A percentile compares a stretch with the other conserved stretches of the same genome.
Conservation (phyloP, 2,797 vertebrate genomes). For the Hippopotamyrus pictus region DNA sequence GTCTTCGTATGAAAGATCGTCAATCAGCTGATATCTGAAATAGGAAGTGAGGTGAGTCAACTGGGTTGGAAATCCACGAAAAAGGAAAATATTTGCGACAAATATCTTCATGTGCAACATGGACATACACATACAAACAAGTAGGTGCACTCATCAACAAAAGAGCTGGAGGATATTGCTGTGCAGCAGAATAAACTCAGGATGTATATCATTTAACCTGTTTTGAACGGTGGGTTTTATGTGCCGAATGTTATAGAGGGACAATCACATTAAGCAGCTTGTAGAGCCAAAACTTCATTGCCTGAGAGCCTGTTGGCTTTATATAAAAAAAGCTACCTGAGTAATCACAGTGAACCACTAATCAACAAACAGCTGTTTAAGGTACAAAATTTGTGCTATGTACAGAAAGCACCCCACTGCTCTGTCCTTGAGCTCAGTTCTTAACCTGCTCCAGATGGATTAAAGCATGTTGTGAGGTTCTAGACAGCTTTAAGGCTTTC, state of each 20-base stretch:
- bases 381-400: not conserved
- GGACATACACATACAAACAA: not conserved
- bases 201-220: not conserved
- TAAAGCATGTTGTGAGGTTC: not conserved
- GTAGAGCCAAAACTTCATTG: not conserved
- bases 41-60: not conserved
- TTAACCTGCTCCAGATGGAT: not conserved
- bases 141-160: not conserved
- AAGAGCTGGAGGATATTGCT: not conserved
- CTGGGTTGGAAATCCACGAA: not conserved
- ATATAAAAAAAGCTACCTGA: not conserved
- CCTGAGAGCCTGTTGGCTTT: not conserved
- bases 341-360: not conserved
- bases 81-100: not conserved
- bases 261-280: not conserved
- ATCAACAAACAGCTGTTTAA: not conserved
- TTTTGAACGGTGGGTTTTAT: not conserved
- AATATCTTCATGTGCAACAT: not conserved
- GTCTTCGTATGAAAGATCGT: slow-evolving; percentile 59
- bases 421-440: not conserved
- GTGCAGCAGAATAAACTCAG: not conserved
- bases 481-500: not conserved
- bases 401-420: not conserved
- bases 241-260: not conserved
- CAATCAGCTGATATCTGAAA: slow-evolving; percentile 57